These are phyloP conservation scores for Fregetta grallaria DNA, from an alignment of 2,113 vertebrate species.

Conservation along the genomic window DNA sequence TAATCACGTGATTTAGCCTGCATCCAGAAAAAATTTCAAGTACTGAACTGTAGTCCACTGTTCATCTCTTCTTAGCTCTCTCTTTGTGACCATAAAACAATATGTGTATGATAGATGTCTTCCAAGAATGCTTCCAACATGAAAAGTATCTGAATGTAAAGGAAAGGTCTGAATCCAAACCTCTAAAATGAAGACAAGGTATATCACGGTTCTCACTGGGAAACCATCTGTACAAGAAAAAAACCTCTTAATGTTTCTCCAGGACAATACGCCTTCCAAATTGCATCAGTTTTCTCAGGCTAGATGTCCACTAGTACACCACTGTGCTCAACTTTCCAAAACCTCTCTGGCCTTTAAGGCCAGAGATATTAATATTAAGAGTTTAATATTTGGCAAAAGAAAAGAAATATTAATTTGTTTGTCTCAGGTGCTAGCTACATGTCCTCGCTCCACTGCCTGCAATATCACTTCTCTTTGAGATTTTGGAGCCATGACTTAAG, in stretches of 20 bases:
- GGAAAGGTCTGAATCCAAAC: not conserved
- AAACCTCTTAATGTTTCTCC: not conserved
- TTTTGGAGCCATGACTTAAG: not conserved
- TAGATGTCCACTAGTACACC: not conserved
- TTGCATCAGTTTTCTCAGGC: not conserved
- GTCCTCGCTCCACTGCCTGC: not conserved
- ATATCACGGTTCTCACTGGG: not conserved
- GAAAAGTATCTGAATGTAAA: not conserved
- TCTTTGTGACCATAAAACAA: not conserved
- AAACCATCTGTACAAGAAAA: not conserved
- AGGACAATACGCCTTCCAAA: not conserved
- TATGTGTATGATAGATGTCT: not conserved
- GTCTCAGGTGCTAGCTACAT: not conserved
- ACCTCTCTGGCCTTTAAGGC: not conserved
- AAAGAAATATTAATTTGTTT: not conserved
- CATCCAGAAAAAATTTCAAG: not conserved
- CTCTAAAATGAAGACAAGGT: not conserved
- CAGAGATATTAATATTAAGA: not conserved
- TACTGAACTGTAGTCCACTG: not conserved
- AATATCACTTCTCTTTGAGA: not conserved
- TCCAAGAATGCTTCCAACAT: not conserved
- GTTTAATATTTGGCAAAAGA: not conserved
- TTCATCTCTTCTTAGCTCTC: not conserved
- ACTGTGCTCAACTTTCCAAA: not conserved
- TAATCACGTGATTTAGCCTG: not conserved